Base-by-base conservation (phyloP, 2,113 vertebrate species). In the Pandion haliaetus region DNA sequence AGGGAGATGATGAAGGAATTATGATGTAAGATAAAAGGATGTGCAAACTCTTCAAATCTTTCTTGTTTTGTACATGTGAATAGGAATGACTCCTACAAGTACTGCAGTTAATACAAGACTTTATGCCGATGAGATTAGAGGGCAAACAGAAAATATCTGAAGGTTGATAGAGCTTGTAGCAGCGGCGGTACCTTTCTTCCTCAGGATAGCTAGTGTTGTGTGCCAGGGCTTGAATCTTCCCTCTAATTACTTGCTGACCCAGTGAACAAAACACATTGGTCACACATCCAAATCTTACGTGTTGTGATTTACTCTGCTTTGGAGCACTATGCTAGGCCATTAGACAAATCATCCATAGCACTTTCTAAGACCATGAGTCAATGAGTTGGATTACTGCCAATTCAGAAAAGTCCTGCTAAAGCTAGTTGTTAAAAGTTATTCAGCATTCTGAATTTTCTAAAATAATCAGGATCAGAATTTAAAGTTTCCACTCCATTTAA, bases 211-310 rank as follows among this genome's bases (percentile, higher is more conserved):
- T 54, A 13, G n/a, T 62, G 65, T 21, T 89, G 15, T 42, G 57
- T 94, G 85, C 74, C 58, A 92, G 82, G 78, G 40, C 38, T 94
- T 91, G 55, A 87, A 82, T 67, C 44, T 87, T 90, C 61, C 29
- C 29, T 74, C 44, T 94, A 85, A 95, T 90, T 94, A 88, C 74
- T 92, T 94, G 49, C 78, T 96, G 90, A 95, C 29, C 49, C 66
- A 95, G 58, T 85, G 90, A 90, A 92, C 44, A 90, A 96, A 93
- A 90, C 74, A 95, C 71, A 92, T 82, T 76, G 95, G 96, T 93
- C 88, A 95, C 92, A 85, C 82, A 80, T 72, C 85, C 92, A 85
- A 88, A n/a, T 55, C 85, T 90, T 74, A 45, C 1, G 3, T 1
- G 1, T 36, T 93, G 52, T 92, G 94, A 94, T 95, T 96, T 93